Base-by-base conservation (phyloP, 2,113 vertebrate species). In the Siniperca chuatsi region DNA sequence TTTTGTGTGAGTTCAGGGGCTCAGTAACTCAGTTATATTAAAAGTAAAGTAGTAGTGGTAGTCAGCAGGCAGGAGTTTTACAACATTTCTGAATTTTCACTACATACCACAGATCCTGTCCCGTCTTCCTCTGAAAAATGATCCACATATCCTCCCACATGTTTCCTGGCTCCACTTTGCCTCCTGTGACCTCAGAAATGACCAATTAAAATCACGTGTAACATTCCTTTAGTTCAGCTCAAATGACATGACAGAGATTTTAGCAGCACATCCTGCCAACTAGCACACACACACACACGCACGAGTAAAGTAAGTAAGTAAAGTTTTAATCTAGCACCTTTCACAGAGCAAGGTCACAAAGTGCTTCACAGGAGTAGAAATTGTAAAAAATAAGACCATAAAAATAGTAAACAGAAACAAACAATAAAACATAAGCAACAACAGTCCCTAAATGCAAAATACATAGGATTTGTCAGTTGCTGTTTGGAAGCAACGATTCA, bases 241-340 rank as follows among this genome's bases (percentile, higher is more conserved):
- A 25, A 4, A 67, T 46, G 50, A 79, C 42, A 44, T 44, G 42
- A 44, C 55, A 15, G 29, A 48, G 70, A 68, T 73, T 75, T 50
- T 13, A 54, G 72, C 2, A 58, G 40, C 40, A 68, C 60, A 60
- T 60, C 60, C 21, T 71, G 44, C 20, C 44, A 48, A 37, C 20
- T 5, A 23, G 9, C 12, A 52, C 9, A 33, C 66, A 48, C 66
- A 69, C 44, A 50, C 67, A 50, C 54, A 57, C 54, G 13, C 42
- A 29, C 29, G 29, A 29, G 29, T 29, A 29, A 29, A 29, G 29
- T 29, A 29, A 29, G 29, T 29, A 29, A 29, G 29, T 29, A 29
- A 29, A 29, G 29, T 29, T 29, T 29, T 29, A 29, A 29, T 29
- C 1, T 29, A 29, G 29, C 29, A 29, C 29, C 29, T 29, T 29